These are phyloP conservation scores for Parascotia fuliginaria DNA, from an alignment of 2,888 invertebrate genomes.

Conservation along the genomic window DNA sequence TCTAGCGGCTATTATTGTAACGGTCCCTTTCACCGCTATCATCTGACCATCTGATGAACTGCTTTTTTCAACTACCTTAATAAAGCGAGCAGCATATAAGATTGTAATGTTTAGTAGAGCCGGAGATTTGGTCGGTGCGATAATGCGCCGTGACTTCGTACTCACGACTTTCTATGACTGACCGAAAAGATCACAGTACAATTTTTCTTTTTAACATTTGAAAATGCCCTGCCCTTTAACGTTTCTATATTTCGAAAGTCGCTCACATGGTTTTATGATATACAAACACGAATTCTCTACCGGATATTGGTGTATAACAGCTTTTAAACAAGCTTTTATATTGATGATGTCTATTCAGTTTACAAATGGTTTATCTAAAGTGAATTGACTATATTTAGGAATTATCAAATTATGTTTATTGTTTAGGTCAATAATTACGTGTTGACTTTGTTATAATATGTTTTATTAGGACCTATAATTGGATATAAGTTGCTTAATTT, in stretches of 20 bases:
- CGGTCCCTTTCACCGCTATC: conserved; percentile 85
- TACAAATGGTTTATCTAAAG: too few species aligned
- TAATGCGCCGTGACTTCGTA: conserved; percentile 78
- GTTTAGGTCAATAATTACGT: too few species aligned
- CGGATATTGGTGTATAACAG: neutral
- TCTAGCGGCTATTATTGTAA: conserved; percentile 78
- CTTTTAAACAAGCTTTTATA: neutral
- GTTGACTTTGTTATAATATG: too few species aligned
- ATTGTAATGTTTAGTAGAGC: conserved; percentile 77
- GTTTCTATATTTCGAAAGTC: conserved; percentile 31
- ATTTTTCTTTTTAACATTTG: conserved; percentile 49
- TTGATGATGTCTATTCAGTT: neutral
- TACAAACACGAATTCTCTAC: neutral
- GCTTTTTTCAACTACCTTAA: conserved; percentile 80
- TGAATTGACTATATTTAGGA: too few species aligned
- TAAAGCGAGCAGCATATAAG: conserved; percentile 81
- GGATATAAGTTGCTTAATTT: too few species aligned
- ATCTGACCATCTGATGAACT: conserved; percentile 81
- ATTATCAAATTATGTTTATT: too few species aligned
- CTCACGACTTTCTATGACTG: conserved; percentile 80
- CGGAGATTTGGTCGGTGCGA: conserved; percentile 80
- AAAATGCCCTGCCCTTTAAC: conserved; percentile 59
- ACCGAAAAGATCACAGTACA: conserved; percentile 56
- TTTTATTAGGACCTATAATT: too few species aligned
- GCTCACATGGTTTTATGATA: conserved; percentile 19